Evolutionary conservation across 2,797 vertebrate species (phyloP).

Genomic region (Avahi laniger): DNA sequence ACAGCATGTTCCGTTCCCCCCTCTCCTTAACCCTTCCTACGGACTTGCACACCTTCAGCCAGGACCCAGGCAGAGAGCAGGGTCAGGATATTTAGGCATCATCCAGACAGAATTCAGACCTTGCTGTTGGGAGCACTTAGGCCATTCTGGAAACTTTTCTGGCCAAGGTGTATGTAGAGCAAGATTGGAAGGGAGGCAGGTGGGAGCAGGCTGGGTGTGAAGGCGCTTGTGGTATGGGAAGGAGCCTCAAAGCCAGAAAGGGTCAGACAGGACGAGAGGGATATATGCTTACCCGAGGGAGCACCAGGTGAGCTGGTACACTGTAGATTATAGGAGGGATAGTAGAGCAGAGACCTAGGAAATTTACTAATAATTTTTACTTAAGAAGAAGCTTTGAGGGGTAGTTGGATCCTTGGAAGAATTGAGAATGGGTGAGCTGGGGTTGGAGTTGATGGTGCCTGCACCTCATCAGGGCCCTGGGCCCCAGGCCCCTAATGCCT

Average conservation of each 20-base stretch:
- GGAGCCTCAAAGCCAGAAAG: background rate
- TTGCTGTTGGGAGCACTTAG: background rate
- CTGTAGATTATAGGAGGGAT: background rate
- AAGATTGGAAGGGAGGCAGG: background rate
- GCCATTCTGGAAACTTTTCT: background rate
- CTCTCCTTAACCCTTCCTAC: background rate
- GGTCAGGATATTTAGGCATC: background rate
- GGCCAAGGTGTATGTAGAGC: background rate
- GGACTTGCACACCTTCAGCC: accelerated
- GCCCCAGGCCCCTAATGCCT: background rate
- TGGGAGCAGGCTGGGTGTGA: background rate
- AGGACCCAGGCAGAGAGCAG: background rate
- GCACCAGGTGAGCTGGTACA: background rate
- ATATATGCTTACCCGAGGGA: background rate
- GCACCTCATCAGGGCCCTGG: background rate
- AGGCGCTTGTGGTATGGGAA: background rate
- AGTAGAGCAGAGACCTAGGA: background rate
- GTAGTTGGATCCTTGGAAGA: background rate
- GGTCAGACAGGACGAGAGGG: background rate
- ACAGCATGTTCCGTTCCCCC: accelerated
- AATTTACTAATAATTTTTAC: background rate
- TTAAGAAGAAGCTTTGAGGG: background rate
- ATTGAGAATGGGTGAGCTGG: background rate
- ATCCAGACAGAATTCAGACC: background rate
- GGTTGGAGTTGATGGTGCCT: background rate